phyloP scores from a whole-genome alignment of 2,113 vertebrate genomes.

The Eira barbara region DNA sequence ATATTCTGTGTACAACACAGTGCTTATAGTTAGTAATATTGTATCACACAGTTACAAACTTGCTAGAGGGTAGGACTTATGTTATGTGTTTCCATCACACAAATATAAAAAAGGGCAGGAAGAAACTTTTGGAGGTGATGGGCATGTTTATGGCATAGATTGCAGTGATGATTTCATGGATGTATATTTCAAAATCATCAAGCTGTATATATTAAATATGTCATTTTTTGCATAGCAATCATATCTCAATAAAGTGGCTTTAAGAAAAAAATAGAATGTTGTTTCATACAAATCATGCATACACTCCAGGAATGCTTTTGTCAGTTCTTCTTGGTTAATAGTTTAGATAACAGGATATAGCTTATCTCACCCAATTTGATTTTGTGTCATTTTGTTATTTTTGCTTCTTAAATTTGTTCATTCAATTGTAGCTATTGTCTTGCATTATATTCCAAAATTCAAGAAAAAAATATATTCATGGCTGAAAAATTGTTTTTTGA shows the following conservation, averaged over 20 bases:
- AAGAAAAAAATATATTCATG: neutral
- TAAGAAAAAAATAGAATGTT: neutral
- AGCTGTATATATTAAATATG: neutral
- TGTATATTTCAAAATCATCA: neutral
- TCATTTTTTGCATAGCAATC: neutral
- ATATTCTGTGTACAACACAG: neutral
- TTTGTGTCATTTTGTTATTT: neutral
- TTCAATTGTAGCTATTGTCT: neutral
- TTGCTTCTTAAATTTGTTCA: neutral
- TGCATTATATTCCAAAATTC: neutral
- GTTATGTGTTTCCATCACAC: neutral
- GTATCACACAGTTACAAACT: neutral
- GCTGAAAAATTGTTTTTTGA: neutral
- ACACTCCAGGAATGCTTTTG: neutral
- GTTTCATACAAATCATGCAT: neutral
- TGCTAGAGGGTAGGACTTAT: neutral
- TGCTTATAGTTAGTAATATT: neutral
- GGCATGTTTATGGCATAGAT: neutral
- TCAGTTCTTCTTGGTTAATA: neutral
- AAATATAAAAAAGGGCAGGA: neutral
- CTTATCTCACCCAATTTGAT: neutral
- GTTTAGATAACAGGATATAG: slow-evolving; percentile 2
- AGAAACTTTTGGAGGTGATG: neutral
- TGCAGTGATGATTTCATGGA: neutral
- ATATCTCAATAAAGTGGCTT: neutral